Evolutionary conservation across 1,140 invertebrate species (phyloP).

Genomic region (Drosophila busckii): DNA sequence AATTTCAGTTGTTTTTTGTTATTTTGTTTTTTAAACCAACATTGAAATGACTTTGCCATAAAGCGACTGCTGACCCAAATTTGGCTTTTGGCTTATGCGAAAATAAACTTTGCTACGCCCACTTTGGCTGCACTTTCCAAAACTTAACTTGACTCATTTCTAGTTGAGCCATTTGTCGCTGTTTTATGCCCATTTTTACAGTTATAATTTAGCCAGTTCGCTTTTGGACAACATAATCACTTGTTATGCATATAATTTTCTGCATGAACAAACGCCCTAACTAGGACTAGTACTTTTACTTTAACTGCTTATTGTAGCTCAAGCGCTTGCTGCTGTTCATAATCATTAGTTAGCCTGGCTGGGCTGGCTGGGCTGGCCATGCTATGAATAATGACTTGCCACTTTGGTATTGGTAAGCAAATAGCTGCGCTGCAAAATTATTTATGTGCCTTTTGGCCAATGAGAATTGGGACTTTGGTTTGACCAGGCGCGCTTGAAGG

Average conservation of each 20-base stretch:
- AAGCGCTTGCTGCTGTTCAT: conserved; percentile 35
- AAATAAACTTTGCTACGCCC: conserved; percentile 39
- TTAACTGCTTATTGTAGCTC: not conserved
- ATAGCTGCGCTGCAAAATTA: conserved; percentile 67
- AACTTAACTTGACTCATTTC: conserved; percentile 28
- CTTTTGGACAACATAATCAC: conserved; percentile 72
- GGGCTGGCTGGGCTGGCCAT: conserved; percentile 30
- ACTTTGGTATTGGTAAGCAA: conserved; percentile 69
- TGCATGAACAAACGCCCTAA: conserved; percentile 64
- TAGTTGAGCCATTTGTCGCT: conserved; percentile 44
- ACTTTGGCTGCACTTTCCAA: conserved; percentile 34
- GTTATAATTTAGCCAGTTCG: conserved; percentile 47
- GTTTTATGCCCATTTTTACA: conserved; percentile 44
- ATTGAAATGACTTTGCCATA: conserved; percentile 62
- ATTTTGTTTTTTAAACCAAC: conserved; percentile 19
- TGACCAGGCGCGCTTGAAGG: conserved; percentile 28
- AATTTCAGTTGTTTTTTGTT: conserved; percentile 12
- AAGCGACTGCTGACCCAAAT: conserved; percentile 46
- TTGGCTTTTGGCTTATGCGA: conserved; percentile 38
- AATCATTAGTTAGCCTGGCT: conserved; percentile 59
- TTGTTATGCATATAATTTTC: conserved; percentile 76
- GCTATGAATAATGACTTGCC: conserved; percentile 71
- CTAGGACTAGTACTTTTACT: not conserved
- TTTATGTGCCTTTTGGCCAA: conserved; percentile 41
- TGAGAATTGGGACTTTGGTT: conserved; percentile 11